Evolutionary conservation across 2,113 vertebrate species (phyloP), one percentile per base, ranked within the genome.

Genomic region (Theristicus caerulescens): DNA sequence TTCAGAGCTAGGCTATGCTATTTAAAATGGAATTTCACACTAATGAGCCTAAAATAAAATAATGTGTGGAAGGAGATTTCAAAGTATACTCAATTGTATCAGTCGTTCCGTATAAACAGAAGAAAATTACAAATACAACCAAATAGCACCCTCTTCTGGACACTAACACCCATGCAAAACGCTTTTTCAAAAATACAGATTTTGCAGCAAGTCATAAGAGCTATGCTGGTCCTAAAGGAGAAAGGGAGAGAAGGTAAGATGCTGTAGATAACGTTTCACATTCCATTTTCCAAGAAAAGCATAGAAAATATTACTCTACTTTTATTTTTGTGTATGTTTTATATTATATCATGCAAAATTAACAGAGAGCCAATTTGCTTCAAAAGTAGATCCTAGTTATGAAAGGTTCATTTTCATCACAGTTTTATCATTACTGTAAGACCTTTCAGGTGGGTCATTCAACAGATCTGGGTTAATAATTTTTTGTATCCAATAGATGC

Each of bases 11-110:
- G 92, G 97, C 96, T 97, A 85, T 54, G 95, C 96, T 97, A 88
- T 97, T 97, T 97, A 95, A 97, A 97, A 97, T 83, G 70, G 94
- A 97, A 97, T 98, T 97, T 98, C 98, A 96, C 96, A 97, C 97
- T 97, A 94, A 98, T 92, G 96, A 97, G 96, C 90, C 95, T 92
- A 96, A 98, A 98, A 98, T 96, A 97, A 98, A 97, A 90, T 97
- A 97, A 87, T 24, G 95, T 88, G 97, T 74, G 86, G 95, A 96
- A 97, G 85, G 93, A 95, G 97, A 94, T 97, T 96, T 98, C 97
- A 93, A 94, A 98, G 96, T 82, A 90, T 42, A 66, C 95, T 97
- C 95, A 58, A 89, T 49, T 66, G 94, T 79, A 86, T 64, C 86
- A 8, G 86, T 38, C 4, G 20, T 15, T 86, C 64, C 10, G 51